Evolutionary conservation across 2,888 invertebrate genomes (phyloP), one percentile per base, ranked within the genome.

Genomic region (Lordiphosa andalusiaca): DNA sequence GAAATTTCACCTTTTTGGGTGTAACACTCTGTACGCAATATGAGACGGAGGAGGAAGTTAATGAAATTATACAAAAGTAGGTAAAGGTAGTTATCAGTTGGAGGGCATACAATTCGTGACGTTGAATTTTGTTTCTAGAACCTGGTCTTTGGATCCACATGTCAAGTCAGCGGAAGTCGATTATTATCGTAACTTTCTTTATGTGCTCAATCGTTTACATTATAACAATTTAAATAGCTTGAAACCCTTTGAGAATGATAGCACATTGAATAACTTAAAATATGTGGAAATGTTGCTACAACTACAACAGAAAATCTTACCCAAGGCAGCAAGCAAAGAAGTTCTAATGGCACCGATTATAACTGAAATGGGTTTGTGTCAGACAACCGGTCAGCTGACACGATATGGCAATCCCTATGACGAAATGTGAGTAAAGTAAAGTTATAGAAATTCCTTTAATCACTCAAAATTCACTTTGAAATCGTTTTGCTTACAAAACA

Each of bases 1-100:
- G 90, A 81, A 89, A 89, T 39, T 90, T 92, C 6, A 87, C 90
- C 0, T 90, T 91, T 66, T 90, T 91, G 1, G 87, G 90, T 0
- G 74, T 91, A 0, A 91, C 92, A 0, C 80, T 92, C 50, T 92
- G 92, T 63, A 90, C 91, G 0, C 55, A 78, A 4, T 83, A 77
- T 13, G 87, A 88, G 67, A 65, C 90, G 23, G 71, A 89, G 13
- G 66, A 86, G 1, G 55, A 72, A 2, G 75, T 84, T 19, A 67
- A 89, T 4, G 66, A 85, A 7, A 51, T 86, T n/a, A 89, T 89
- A 21, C 58, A 86, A 2, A 46, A 76, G 85, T 88, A 49, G 80
- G 77, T 71, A 10, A n/a, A n/a, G 9, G n/a, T 1, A 16, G 16
- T 2, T 21, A 13, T 37, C 5, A 3, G 3, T 37, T 37, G n/a